Percentiles rank a stretch among this genome's conserved stretches.
phyloP scores from a whole-genome alignment of 2,113 vertebrate genomes.

The Arenaria interpres region DNA sequence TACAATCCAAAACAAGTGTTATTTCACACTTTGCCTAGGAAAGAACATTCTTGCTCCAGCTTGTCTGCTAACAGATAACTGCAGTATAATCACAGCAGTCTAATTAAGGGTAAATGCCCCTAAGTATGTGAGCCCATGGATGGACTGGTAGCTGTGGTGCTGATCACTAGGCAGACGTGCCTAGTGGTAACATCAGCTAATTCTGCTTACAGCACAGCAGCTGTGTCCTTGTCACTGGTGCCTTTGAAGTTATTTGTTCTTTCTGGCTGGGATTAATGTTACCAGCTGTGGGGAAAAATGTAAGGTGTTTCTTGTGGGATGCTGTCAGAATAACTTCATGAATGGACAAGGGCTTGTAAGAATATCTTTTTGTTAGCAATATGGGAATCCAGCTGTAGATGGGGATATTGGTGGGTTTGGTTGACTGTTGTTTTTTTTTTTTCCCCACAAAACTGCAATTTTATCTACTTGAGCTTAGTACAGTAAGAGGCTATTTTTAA shows the following conservation, averaged over 20 bases:
- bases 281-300: fast-evolving
- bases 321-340: not conserved
- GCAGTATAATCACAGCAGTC: not conserved
- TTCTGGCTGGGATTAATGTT: not conserved
- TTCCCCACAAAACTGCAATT: too few species aligned
- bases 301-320: not conserved
- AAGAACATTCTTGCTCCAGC: not conserved
- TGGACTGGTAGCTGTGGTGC: not conserved
- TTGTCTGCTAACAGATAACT: not conserved
- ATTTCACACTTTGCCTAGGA: not conserved
- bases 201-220: not conserved
- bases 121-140: fast-evolving
- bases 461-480: not conserved
- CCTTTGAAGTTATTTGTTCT: not conserved
- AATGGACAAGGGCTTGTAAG: not conserved
- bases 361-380: not conserved
- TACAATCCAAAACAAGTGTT: not conserved
- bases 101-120: not conserved
- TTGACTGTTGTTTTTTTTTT: too few species aligned
- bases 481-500: not conserved
- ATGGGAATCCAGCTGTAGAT: not conserved
- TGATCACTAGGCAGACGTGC: not conserved
- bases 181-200: not conserved
- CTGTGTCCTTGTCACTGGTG: not conserved
- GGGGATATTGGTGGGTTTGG: too few species aligned